phyloP scores from a whole-genome alignment of 1,140 invertebrate genomes.

The Metopolophium dirhodum region DNA sequence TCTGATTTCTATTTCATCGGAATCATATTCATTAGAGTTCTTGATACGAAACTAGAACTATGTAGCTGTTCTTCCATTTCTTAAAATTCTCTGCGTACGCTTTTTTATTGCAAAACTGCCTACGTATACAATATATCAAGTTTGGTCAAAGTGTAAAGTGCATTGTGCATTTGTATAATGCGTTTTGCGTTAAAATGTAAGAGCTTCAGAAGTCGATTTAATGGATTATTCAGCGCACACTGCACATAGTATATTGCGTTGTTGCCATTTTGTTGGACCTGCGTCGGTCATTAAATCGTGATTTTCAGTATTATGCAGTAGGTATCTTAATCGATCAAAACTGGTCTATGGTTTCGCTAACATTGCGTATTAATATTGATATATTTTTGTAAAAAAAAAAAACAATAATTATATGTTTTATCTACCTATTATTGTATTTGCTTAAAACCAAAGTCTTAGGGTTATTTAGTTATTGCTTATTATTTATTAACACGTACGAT shows the following conservation, averaged over 20 bases:
- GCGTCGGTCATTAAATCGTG: neutral
- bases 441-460: neutral
- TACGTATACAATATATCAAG: neutral
- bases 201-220: neutral
- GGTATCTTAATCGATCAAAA: neutral
- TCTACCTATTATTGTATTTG: neutral
- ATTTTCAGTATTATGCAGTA: neutral
- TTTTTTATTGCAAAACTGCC: neutral
- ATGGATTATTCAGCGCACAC: neutral
- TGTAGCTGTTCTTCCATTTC: neutral
- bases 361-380: neutral
- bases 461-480: neutral
- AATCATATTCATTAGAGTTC: neutral
- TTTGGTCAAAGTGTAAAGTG: neutral
- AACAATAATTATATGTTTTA: neutral
- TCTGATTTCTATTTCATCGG: neutral
- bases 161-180: neutral
- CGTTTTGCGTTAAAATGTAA: neutral
- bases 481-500: neutral
- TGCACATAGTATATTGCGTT: conserved; percentile 11
- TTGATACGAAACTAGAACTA: neutral
- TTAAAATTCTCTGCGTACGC: neutral
- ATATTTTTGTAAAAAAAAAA: neutral
- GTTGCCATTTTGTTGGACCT: conserved; percentile 22
- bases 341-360: neutral